These are phyloP conservation scores for Cyprinella venusta DNA, from an alignment of 2,797 vertebrate species.

Conservation along the genomic window DNA sequence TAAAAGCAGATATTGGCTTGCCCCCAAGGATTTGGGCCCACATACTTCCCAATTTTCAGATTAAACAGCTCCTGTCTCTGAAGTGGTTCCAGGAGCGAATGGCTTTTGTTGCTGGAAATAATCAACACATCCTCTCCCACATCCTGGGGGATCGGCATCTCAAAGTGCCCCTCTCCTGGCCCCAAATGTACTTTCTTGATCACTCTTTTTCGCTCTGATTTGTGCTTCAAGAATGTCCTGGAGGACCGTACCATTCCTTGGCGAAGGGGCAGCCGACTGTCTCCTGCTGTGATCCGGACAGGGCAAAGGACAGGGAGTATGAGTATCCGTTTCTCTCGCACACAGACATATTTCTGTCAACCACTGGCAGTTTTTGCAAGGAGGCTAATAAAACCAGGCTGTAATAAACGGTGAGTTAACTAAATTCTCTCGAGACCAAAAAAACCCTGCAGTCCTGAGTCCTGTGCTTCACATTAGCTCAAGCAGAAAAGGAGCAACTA, in stretches of 20 bases:
- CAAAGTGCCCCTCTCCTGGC: constrained; percentile 62
- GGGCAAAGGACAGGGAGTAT: constrained; percentile 66
- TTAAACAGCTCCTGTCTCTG: constrained; percentile 83
- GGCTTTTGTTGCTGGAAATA: constrained; percentile 86
- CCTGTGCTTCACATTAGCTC: constrained; percentile 20
- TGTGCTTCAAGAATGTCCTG: constrained; percentile 56
- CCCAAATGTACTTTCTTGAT: constrained; percentile 51
- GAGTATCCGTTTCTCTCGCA: constrained; percentile 72
- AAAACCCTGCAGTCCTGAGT: not conserved
- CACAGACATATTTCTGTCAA: constrained; percentile 71
- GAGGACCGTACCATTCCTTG: constrained; percentile 66
- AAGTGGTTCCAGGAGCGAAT: constrained; percentile 84
- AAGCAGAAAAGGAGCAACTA: constrained; percentile 28
- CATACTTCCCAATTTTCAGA: constrained; percentile 83
- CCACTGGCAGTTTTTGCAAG: constrained; percentile 48
- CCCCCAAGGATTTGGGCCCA: constrained; percentile 76
- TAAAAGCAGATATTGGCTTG: constrained; percentile 75
- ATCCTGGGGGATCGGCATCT: constrained; percentile 79
- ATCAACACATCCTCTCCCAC: constrained; percentile 87
- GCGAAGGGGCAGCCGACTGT: constrained; percentile 61
- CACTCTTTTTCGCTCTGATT: constrained; percentile 62
- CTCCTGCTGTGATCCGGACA: constrained; percentile 64
- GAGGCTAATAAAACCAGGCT: constrained; percentile 40
- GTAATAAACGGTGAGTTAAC: constrained; percentile 15
- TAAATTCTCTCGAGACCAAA: constrained; percentile 22